Evolutionary conservation across 1,140 invertebrate genomes (phyloP).

Genomic region (Triops cancriformis): DNA sequence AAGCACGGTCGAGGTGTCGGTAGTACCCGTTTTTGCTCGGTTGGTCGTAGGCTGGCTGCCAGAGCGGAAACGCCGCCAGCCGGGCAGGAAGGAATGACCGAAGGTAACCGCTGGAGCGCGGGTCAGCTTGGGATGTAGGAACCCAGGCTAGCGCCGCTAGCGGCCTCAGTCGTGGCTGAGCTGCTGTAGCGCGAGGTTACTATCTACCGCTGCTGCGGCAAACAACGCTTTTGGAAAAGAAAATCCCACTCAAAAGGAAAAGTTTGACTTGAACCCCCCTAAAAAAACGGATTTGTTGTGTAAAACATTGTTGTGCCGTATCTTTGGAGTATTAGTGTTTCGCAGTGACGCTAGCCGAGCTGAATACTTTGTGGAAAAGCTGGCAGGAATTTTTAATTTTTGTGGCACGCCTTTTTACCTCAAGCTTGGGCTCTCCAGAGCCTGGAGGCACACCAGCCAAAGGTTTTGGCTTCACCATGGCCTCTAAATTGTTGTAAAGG

Average conservation of each 20-base stretch:
- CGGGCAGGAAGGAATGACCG: constrained; percentile 10
- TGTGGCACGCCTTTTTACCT: constrained; percentile 8
- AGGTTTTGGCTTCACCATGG: neutral
- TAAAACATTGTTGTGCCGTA: neutral
- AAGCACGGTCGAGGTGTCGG: neutral
- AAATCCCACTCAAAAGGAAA: neutral
- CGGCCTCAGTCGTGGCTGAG: neutral
- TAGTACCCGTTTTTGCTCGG: neutral
- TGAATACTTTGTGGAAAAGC: neutral
- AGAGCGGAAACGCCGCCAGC: constrained; percentile 1
- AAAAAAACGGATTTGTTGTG: neutral
- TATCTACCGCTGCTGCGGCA: neutral
- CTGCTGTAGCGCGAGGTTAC: neutral
- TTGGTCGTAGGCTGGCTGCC: neutral
- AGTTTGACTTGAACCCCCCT: neutral
- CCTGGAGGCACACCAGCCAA: neutral
- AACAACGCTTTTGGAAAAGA: neutral
- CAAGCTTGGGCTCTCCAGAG: neutral
- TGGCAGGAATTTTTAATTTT: neutral
- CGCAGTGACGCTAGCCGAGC: neutral
- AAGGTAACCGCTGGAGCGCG: neutral
- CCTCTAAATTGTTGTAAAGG: neutral
- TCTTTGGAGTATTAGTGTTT: neutral
- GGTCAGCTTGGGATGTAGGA: neutral
- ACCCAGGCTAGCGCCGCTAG: neutral